These are phyloP conservation scores for Poecilia latipinna DNA, from an alignment of 2,113 vertebrate genomes.

Conservation along the genomic window DNA sequence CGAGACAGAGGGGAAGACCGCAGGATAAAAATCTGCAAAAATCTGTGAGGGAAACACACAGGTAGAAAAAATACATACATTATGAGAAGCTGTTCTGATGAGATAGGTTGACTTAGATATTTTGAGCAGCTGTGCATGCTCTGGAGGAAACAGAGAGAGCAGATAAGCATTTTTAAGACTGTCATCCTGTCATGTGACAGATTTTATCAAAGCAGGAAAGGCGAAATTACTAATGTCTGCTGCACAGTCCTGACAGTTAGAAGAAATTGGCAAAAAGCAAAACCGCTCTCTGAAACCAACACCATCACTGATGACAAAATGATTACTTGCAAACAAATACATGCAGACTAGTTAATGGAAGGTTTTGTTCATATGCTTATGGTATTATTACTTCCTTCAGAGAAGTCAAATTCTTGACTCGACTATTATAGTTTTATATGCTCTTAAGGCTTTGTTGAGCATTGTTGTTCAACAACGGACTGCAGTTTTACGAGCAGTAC, in stretches of 20 bases:
- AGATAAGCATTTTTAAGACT: constrained; percentile 4
- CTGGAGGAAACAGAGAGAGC: not conserved
- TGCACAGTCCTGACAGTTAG: no score
- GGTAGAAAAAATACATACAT: not conserved
- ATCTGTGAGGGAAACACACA: not conserved
- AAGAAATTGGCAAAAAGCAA: not conserved
- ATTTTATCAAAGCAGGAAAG: not conserved
- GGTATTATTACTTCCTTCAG: no score
- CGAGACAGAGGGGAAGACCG: not conserved
- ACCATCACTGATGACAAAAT: no score
- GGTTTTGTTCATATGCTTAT: no score
- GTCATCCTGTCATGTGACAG: constrained; percentile 15
- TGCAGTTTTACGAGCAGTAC: no score
- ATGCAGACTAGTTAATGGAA: no score
- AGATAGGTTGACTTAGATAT: constrained; percentile 5
- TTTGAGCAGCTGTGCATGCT: not conserved
- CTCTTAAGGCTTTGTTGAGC: no score
- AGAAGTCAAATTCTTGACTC: no score
- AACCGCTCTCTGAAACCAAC: not conserved
- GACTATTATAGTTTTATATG: no score
- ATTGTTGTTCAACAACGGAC: no score
- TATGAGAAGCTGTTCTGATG: not conserved
- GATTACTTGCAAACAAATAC: no score
- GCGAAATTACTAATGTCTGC: not conserved
- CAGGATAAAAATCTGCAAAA: not conserved